Base-by-base conservation (phyloP, 92 coral and sea anemone species). In the Porites cylindrica region DNA sequence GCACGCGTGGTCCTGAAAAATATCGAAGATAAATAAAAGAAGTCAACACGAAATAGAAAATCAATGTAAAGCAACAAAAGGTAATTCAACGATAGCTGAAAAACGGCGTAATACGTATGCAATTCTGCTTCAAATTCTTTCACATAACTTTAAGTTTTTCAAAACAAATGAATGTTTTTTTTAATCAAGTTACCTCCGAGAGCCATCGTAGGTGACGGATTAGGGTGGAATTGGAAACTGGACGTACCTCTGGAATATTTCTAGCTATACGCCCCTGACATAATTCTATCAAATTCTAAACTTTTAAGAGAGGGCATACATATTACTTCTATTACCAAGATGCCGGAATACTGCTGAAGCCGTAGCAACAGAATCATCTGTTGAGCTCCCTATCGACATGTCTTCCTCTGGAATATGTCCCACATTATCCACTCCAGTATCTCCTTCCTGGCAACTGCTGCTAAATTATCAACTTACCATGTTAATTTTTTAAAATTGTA, bases 291-390 rank as follows among this genome's bases (percentile, higher is more conserved):
- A 38, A 38, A 38, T 38, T 4, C 47, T 38, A 38, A 38, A 38
- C 47, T 38, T 38, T 38, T 4, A 38, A 38, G 47, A 38, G 47
- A 38, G 47, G 47, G 47, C 13, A 38, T 38, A 38, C 47, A 1
- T 29, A 10, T 47, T n/a, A 26, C 12, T 68, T 13, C 59, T n/a
- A 69, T 65, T 81, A 93, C 98, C 98, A 32, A 92, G 78, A 50
- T 94, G 98, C 69, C 93, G 96, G 58, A 94, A 90, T 16, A 94
- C 90, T 52, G 93, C 98, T 21, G 91, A 82, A 13, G 98, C 89
- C 24, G 47, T 38, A 38, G 92, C 91, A 60, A 83, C 96, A 7
- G 95, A 72, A 66, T 90, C 95, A 74, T 94, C 94, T 1, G 92
- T 70, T n/a, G 91, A 75, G 60, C 94, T 82, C 4, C 91, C 68